These are phyloP conservation scores for Megathymus violae DNA, from an alignment of 1,140 invertebrate species.

Conservation along the genomic window DNA sequence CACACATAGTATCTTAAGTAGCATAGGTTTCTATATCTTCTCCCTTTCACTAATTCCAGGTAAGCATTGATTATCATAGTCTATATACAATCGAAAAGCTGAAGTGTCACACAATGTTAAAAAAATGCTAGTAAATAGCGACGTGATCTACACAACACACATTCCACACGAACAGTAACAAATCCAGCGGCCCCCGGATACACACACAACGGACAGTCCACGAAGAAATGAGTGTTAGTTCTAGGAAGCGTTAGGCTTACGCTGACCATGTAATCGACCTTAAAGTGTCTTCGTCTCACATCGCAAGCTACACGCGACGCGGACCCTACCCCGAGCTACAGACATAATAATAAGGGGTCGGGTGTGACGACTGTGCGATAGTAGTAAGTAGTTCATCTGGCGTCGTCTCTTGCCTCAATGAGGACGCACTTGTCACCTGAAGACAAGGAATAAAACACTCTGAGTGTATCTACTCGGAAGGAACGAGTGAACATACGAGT, in stretches of 20 bases:
- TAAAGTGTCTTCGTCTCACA: constrained; percentile 81
- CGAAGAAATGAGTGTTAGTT: constrained; percentile 72
- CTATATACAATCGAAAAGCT: constrained; percentile 42
- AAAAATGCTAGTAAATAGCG: constrained; percentile 65
- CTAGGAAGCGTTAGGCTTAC: constrained; percentile 81
- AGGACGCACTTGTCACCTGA: constrained; percentile 88
- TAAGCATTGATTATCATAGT: constrained; percentile 41
- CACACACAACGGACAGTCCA: constrained; percentile 77
- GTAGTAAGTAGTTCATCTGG: constrained; percentile 81
- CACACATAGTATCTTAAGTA: constrained; percentile 80
- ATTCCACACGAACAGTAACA: constrained; percentile 77
- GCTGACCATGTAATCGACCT: constrained; percentile 81
- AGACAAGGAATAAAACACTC: constrained; percentile 85
- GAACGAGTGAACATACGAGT: constrained; percentile 66
- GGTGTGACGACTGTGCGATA: constrained; percentile 75
- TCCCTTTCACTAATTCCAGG: constrained; percentile 45
- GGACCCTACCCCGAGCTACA: constrained; percentile 72
- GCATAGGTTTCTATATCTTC: constrained; percentile 57
- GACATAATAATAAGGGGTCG: constrained; percentile 71
- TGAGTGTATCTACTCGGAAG: constrained; percentile 79
- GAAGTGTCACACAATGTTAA: constrained; percentile 58
- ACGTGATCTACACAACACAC: constrained; percentile 79
- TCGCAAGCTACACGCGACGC: constrained; percentile 80
- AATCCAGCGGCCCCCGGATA: constrained; percentile 80
- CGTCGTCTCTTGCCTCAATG: constrained; percentile 86